Evolutionary conservation across 2,888 invertebrate genomes (phyloP).

Genomic region (Myathropa florea): DNA sequence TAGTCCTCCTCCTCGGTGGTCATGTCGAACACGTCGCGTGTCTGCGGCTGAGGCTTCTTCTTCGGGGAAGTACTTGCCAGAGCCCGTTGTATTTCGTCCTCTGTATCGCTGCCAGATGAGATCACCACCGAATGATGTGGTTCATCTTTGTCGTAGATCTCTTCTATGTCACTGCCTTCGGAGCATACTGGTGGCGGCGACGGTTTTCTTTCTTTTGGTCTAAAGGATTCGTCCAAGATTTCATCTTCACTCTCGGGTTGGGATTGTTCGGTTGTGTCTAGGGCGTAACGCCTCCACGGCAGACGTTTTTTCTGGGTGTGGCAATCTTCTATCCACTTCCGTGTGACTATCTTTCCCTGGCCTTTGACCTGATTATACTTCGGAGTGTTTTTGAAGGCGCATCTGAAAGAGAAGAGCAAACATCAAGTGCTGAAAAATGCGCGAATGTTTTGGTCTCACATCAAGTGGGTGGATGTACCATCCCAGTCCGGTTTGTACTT

Average conservation of each 20-base stretch:
- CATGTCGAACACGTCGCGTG: slow-evolving; percentile 74
- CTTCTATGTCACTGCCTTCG: slow-evolving; percentile 24
- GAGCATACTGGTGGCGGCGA: neutral
- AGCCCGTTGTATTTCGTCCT: slow-evolving; percentile 78
- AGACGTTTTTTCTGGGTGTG: slow-evolving; percentile 82
- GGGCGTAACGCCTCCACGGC: slow-evolving; percentile 79
- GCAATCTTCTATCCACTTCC: slow-evolving; percentile 89
- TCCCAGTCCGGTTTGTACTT: slow-evolving; percentile 89
- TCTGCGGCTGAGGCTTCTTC: neutral
- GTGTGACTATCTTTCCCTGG: slow-evolving; percentile 84
- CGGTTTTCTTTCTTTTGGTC: slow-evolving; percentile 44
- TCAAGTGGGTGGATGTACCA: slow-evolving; percentile 89
- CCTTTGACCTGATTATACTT: slow-evolving; percentile 88
- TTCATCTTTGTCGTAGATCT: slow-evolving; percentile 8
- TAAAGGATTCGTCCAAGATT: slow-evolving; percentile 74
- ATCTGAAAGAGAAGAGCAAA: slow-evolving; percentile 82
- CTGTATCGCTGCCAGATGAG: slow-evolving; percentile 78
- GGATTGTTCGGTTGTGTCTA: slow-evolving; percentile 74
- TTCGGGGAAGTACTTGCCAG: slow-evolving; percentile 45
- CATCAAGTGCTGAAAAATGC: no score
- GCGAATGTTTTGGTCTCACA: slow-evolving; percentile 83
- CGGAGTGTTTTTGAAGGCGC: slow-evolving; percentile 94
- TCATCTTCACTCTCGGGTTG: slow-evolving; percentile 79
- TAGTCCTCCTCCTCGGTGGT: slow-evolving; percentile 79
- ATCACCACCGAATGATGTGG: neutral